Conservation (phyloP, 2,888 invertebrate species). For the Drosophila stalkeri region DNA sequence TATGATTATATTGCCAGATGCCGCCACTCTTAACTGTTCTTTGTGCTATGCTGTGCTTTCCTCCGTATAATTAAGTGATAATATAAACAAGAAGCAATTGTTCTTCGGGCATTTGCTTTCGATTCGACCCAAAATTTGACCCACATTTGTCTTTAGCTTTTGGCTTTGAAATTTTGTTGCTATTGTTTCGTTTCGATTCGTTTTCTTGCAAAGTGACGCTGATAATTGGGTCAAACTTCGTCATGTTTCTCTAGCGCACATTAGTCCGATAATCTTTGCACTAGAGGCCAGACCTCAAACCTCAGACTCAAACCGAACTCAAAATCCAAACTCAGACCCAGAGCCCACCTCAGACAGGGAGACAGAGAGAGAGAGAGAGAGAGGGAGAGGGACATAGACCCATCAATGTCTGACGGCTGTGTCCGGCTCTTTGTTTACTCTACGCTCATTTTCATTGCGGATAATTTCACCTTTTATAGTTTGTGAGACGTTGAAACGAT, state of each 20-base stretch:
- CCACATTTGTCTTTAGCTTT: constrained; percentile 35
- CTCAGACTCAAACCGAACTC: not conserved
- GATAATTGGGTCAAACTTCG: constrained; percentile 50
- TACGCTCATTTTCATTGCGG: constrained; percentile 58
- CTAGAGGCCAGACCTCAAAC: constrained; percentile 6
- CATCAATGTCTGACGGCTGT: constrained; percentile 39
- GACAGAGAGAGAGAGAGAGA: not conserved
- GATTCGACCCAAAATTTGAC: constrained; percentile 49
- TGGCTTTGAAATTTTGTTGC: constrained; percentile 1
- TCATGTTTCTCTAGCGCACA: constrained; percentile 24
- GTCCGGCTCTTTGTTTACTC: constrained; percentile 62
- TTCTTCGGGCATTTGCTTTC: constrained; percentile 26
- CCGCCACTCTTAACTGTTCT: constrained; percentile 24
- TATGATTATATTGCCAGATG: constrained; percentile 7
- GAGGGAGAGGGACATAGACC: not conserved
- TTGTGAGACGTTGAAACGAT: constrained; percentile 66
- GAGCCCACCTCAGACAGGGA: constrained; percentile 3
- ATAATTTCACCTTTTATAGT: constrained; percentile 74
- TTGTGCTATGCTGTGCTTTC: constrained; percentile 10
- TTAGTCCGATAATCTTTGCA: constrained; percentile 52
- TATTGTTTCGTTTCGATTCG: constrained; percentile 40
- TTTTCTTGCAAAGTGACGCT: constrained; percentile 46
- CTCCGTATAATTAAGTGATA: constrained; percentile 36
- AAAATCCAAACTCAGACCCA: not conserved
- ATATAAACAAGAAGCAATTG: constrained; percentile 58